phyloP scores from a whole-genome alignment of 2,797 vertebrate species.

The Loriculus beryllinus region DNA sequence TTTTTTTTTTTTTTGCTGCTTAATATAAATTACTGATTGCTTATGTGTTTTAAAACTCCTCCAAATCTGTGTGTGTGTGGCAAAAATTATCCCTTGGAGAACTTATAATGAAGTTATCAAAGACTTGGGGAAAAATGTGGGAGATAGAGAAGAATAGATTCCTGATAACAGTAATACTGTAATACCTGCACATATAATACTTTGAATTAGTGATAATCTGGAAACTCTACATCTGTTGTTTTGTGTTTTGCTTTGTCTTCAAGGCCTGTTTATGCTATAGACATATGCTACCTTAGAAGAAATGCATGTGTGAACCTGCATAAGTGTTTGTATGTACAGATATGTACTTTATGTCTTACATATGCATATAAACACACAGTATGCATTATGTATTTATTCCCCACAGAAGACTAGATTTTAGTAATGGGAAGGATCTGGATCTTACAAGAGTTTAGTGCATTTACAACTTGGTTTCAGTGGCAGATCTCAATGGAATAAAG shows the following conservation, averaged over 20 bases:
- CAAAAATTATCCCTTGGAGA: background rate
- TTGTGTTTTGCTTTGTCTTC: background rate
- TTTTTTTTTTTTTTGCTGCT: slow-evolving; percentile 15
- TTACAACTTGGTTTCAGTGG: background rate
- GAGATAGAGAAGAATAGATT: background rate
- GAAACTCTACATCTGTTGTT: background rate
- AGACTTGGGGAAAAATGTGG: background rate
- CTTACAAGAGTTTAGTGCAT: background rate
- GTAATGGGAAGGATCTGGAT: background rate
- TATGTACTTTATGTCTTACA: rapidly evolving
- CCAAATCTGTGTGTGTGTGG: background rate
- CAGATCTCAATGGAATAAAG: background rate
- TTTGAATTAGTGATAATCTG: background rate
- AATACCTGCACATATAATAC: background rate
- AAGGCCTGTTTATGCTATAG: background rate
- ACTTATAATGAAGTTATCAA: background rate
- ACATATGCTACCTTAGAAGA: background rate
- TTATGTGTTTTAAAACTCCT: slow-evolving; percentile 8
- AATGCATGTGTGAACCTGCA: background rate
- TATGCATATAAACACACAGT: background rate
- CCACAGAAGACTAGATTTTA: background rate
- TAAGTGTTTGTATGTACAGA: background rate
- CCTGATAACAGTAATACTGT: background rate
- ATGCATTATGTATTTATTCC: background rate
- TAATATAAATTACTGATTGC: slow-evolving; percentile 48